Percentiles rank a stretch among this genome's conserved stretches.
Conservation (phyloP, 2,888 invertebrate species). For the Conops quadrifasciatus region DNA sequence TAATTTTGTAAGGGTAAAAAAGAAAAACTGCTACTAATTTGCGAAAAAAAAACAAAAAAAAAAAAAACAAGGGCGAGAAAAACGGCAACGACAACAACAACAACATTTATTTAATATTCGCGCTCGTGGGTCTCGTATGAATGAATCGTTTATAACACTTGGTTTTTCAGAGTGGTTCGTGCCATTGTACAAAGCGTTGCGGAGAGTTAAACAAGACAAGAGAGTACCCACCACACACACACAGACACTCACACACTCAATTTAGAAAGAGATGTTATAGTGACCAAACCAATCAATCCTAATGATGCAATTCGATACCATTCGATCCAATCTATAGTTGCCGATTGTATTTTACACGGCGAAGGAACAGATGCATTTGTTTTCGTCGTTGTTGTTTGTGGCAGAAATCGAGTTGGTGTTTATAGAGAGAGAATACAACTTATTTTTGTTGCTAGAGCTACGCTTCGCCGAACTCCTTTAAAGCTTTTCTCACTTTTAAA, state of each 20-base stretch:
- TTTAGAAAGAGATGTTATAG: background rate
- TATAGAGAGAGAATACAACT: too few species aligned
- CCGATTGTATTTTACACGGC: constrained; percentile 3
- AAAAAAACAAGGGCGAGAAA: constrained; percentile 1
- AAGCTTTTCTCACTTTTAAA: too few species aligned
- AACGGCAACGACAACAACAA: constrained; percentile 18
- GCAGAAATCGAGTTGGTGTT: too few species aligned
- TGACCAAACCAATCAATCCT: constrained; percentile 47
- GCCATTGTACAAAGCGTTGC: background rate
- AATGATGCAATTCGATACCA: constrained; percentile 53
- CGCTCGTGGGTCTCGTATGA: background rate
- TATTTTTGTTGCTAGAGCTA: too few species aligned
- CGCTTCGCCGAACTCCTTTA: too few species aligned
- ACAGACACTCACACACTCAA: background rate
- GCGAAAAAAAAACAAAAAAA: background rate
- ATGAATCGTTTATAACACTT: too few species aligned
- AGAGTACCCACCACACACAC: background rate
- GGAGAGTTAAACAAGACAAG: background rate
- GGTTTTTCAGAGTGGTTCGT: background rate
- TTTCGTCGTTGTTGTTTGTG: background rate
- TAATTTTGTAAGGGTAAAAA: background rate
- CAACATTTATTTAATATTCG: constrained; percentile 5
- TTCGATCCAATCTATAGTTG: constrained; percentile 52
- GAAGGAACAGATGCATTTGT: background rate
- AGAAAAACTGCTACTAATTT: constrained; percentile 26